Conservation (phyloP, 2,888 invertebrate species). For the Strigamia maritima region DNA sequence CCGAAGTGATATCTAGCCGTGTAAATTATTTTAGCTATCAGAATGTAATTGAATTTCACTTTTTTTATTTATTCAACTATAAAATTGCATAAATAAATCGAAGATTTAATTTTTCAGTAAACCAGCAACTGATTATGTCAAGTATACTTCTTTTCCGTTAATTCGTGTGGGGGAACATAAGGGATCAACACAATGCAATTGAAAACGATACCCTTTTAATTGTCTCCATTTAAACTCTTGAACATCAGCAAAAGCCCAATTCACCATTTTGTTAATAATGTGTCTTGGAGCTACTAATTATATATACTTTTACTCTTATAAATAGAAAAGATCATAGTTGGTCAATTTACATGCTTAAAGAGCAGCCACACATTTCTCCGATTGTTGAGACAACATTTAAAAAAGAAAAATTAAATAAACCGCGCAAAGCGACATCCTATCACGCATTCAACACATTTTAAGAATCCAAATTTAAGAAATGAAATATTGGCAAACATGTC, state of each 20-base stretch:
- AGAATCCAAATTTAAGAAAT: background rate
- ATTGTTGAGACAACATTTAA: background rate
- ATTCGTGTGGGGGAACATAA: conserved; percentile 46
- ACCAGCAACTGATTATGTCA: background rate
- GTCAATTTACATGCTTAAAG: conserved; percentile 7
- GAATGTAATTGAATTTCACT: background rate
- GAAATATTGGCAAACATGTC: background rate
- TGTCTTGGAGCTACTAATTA: conserved; percentile 15
- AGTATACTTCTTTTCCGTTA: conserved; percentile 43
- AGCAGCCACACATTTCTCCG: background rate
- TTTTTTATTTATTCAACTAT: background rate
- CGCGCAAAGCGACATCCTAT: background rate
- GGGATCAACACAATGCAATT: conserved; percentile 46
- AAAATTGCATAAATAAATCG: background rate
- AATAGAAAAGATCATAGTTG: background rate
- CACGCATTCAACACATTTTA: background rate
- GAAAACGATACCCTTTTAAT: conserved; percentile 41
- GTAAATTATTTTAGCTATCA: background rate
- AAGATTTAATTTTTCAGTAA: background rate
- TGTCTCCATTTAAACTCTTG: conserved; percentile 8
- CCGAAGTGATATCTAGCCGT: background rate
- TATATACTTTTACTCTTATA: background rate
- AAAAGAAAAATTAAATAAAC: background rate
- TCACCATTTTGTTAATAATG: background rate
- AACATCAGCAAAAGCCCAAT: conserved; percentile 3